phyloP scores from a whole-genome alignment of 2,113 vertebrate genomes.

The Thalassarche chlororhynchos region DNA sequence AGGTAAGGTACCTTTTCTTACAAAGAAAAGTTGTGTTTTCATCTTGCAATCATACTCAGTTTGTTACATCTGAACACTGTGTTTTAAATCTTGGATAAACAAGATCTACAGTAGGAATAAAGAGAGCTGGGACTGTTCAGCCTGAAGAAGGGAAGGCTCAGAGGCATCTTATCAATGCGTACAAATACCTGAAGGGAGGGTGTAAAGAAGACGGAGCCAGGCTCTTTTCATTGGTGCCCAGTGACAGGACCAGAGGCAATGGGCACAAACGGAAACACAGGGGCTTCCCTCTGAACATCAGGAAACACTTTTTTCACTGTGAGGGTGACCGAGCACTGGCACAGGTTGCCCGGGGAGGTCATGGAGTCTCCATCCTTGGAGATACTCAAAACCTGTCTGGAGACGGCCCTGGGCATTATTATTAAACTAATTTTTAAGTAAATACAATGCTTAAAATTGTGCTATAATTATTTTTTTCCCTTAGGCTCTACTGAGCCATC shows the following conservation, averaged over 20 bases:
- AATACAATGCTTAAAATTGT: neutral
- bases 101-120: neutral
- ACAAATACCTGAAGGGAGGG: neutral
- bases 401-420: neutral
- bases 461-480: neutral
- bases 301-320: neutral
- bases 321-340: neutral
- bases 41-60: neutral
- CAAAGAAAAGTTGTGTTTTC: neutral
- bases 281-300: neutral
- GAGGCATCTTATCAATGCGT: neutral
- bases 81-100: neutral
- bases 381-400: neutral
- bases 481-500: neutral
- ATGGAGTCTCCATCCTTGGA: neutral
- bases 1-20: slow-evolving; percentile 76
- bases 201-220: neutral
- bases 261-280: neutral
- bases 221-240: neutral
- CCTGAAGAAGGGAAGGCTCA: neutral
- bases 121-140: neutral
- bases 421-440: neutral
- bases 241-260: neutral
- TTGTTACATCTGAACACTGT: neutral
- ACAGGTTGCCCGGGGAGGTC: neutral